Evolutionary conservation across 2,113 vertebrate species (phyloP), one percentile per base, ranked within the genome.

Genomic region (Heliornis fulica): DNA sequence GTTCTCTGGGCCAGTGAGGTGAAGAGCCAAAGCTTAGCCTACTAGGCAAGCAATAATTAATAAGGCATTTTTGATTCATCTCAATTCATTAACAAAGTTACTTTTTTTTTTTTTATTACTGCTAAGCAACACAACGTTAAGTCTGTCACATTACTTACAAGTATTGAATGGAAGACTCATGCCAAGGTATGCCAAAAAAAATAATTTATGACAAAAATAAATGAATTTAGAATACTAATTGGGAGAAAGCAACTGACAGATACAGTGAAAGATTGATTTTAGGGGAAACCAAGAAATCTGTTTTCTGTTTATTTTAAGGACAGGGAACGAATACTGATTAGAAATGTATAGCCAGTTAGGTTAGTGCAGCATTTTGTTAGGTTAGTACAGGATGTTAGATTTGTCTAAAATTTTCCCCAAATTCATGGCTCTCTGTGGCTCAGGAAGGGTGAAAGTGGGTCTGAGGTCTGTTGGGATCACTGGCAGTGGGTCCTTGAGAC

Each of bases 21-120:
- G 98, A 99, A 98, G 98, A 99, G 98, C 98, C 97, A 98, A 98
- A 99, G 98, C 98, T 98, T 98, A 98, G 98, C 98, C 98, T 98
- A 98, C 98, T 98, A 98, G 98, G 98, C 98, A 98, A 94, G 98
- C 98, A 98, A 98, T 99, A 99, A 99, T 99, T 99, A 99, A 99
- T 99, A 98, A 98, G 98, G 95, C 95, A 93, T 79, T 97, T 97
- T 94, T 96, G 95, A 97, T 98, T 98, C 98, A 98, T 98, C 97
- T 98, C 97, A 97, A 98, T 98, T 99, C 98, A 98, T 98, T 98
- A 98, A 97, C 97, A 97, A 98, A 98, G 97, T 98, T 98, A 94
- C 92, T 97, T 89, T 93, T 97, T 94, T 89, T 63, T 85, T 63
- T 87, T 86, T 79, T 94, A 86, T 96, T 88, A 88, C 91, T 93